Conservation (phyloP, 2,797 vertebrate genomes). For the Gymnoscopelus braueri region DNA sequence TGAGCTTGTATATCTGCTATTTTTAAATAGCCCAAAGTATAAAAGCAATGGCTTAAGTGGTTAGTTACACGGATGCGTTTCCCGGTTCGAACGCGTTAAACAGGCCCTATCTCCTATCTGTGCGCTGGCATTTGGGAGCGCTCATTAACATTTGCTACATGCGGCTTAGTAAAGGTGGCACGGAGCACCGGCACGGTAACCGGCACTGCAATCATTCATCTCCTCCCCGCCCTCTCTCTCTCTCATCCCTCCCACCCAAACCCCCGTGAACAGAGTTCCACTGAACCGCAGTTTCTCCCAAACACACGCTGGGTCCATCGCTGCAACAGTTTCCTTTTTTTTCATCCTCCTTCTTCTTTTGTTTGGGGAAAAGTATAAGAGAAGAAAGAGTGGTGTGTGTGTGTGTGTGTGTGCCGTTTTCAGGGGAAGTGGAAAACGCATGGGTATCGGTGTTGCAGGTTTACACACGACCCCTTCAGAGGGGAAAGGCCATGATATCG, state of each 20-base stretch:
- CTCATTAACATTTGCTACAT: slow-evolving; percentile 77
- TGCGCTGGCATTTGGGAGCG: slow-evolving; percentile 69
- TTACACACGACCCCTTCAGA: too few relatives aligned
- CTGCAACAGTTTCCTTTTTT: slow-evolving; percentile 13
- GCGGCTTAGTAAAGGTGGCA: slow-evolving; percentile 68
- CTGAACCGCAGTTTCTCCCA: slow-evolving; percentile 18
- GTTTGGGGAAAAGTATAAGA: background rate
- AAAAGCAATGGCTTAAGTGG: too few relatives aligned
- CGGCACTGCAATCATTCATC: slow-evolving; percentile 56
- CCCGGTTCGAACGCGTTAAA: slow-evolving; percentile 43
- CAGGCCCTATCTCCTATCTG: slow-evolving; percentile 52
- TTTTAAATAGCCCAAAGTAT: too few relatives aligned
- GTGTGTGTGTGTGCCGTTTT: background rate
- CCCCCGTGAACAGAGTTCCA: slow-evolving; percentile 23
- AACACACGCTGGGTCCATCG: slow-evolving; percentile 35
- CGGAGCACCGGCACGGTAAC: slow-evolving; percentile 35
- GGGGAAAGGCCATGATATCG: too few relatives aligned
- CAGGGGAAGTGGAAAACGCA: background rate
- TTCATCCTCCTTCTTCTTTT: background rate
- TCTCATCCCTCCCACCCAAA: background rate
- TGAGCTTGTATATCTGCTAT: too few relatives aligned
- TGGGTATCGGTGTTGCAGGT: too few relatives aligned
- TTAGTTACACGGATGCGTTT: too few relatives aligned
- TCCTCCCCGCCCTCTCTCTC: slow-evolving; percentile 17
- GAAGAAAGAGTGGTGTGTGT: too few relatives aligned